Percentiles rank a stretch among this genome's conserved stretches.
Conservation (phyloP, 2,888 invertebrate species). For the Epiblema foenella region DNA sequence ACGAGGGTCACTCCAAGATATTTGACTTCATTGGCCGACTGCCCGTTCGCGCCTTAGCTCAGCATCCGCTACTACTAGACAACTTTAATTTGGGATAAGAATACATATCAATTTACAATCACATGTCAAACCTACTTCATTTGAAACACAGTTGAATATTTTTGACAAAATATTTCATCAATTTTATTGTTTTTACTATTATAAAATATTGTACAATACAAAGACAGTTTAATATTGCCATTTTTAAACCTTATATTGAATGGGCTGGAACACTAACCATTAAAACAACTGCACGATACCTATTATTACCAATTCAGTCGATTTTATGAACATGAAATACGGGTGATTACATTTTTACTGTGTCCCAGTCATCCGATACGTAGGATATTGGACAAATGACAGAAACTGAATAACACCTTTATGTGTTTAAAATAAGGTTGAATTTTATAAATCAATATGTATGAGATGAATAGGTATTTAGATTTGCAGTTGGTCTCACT, state of each 20-base stretch:
- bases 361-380: constrained; percentile 35
- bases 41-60: too few species aligned
- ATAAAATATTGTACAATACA: too few species aligned
- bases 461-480: constrained; percentile 15
- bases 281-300: constrained; percentile 4
- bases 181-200: too few species aligned
- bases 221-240: background rate
- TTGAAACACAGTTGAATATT: too few species aligned
- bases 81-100: too few species aligned
- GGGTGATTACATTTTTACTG: constrained; percentile 24
- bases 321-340: constrained; percentile 22
- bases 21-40: too few species aligned
- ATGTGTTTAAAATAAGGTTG: background rate
- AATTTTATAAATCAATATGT: background rate
- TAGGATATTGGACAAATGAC: constrained; percentile 11
- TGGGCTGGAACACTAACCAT: background rate
- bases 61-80: too few species aligned
- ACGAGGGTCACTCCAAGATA: too few species aligned
- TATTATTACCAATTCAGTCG: background rate
- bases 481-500: constrained; percentile 30
- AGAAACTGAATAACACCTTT: constrained; percentile 9
- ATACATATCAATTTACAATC: too few species aligned
- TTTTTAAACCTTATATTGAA: background rate
- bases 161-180: too few species aligned
- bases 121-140: too few species aligned